Conservation (phyloP, 2,888 invertebrate species). For the Loripinus fragilis region DNA sequence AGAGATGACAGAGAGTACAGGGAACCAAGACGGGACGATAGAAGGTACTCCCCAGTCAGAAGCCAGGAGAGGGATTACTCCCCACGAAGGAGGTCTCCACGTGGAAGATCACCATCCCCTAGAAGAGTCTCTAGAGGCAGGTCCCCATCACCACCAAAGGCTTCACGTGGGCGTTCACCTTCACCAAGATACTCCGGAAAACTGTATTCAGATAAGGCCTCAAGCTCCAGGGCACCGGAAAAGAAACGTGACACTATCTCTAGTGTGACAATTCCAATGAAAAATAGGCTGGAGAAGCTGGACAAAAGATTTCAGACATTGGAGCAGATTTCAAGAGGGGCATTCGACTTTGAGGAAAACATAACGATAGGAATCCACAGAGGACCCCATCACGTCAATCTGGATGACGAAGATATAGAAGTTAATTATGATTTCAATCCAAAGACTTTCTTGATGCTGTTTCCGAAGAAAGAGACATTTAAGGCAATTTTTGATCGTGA, state of each 20-base stretch:
- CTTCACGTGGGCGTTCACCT: not conserved
- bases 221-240: constrained; percentile 32
- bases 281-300: constrained; percentile 32
- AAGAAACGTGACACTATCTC: constrained; percentile 34
- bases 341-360: constrained; percentile 74
- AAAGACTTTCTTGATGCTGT: constrained; percentile 70
- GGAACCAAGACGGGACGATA: not conserved
- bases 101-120: constrained; percentile 3
- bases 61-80: not conserved
- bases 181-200: constrained; percentile 34
- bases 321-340: constrained; percentile 48
- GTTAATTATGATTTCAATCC: constrained; percentile 68
- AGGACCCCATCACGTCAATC: constrained; percentile 60
- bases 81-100: not conserved
- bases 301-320: constrained; percentile 52
- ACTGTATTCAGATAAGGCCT: constrained; percentile 35
- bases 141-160: constrained; percentile 14
- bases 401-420: constrained; percentile 64
- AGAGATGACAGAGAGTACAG: constrained; percentile 27
- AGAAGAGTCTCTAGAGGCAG: not conserved
- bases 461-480: constrained; percentile 70
- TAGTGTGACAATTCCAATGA: constrained; percentile 45
- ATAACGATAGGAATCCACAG: constrained; percentile 79
- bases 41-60: not conserved
- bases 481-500: constrained; percentile 76